Evolutionary conservation across 2,888 invertebrate genomes (phyloP), one percentile per base, ranked within the genome.

Genomic region (Polydrusus pterygomalis): DNA sequence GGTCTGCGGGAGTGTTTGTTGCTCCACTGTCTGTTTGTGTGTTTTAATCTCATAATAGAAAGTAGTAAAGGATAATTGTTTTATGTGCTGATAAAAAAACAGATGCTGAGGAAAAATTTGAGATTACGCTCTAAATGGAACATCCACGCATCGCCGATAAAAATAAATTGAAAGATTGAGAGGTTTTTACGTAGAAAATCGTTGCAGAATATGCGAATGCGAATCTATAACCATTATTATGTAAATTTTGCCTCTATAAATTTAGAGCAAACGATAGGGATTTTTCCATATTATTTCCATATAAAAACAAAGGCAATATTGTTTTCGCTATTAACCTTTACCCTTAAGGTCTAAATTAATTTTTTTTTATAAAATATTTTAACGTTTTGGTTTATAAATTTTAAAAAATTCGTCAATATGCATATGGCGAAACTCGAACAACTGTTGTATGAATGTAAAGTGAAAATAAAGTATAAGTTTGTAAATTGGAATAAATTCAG

Each of bases 181-280:
- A 60, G 38, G 17, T 13, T 49, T 49, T 51, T 38, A 15, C 65
- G 47, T 30, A 13, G 11, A 51, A 65, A 34, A 51, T 18, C 17
- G 8, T 40, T 20, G 38, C 38, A 38, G 18, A 54, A 67, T 38
- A 54, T 54, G 49, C 49, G 51, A 67, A 54, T 54, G 49, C 49
- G 51, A 67, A 51, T 51, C 51, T 38, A 65, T 67, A 67, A 51
- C 40, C 25, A 20, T n/a, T 40, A 67, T 67, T 67, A 67, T 67
- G 49, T 38, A 47, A 63, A 65, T 54, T 51, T 15, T 13, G 34
- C n/a, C 51, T 60, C 43, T 34, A 10, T 38, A 47, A 47, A 70
- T 45, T 60, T 62, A 30, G 18, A 38, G 47, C 45, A 25, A 49
- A 60, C 38, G 11, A 60, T 38, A 3, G 18, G 17, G 18, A 38